Evolutionary conservation across 2,888 invertebrate species (phyloP), one percentile per base, ranked within the genome.

Genomic region (Stegana nigrithorax): DNA sequence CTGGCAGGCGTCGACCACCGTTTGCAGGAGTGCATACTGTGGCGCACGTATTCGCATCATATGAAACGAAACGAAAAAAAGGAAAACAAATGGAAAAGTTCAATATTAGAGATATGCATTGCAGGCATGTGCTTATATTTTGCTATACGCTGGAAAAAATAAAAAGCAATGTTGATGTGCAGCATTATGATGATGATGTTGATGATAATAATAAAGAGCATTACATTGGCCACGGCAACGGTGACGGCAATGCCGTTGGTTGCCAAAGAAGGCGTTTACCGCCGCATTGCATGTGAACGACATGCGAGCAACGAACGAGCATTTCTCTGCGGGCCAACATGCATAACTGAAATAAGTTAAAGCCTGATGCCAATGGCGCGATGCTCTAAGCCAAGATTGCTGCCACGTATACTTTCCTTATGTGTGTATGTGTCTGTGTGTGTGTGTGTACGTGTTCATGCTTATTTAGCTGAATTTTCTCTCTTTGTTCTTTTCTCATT

Each of bases 1-100:
- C 87, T 97, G 95, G 87, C 98, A 98, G 57, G 94, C 91, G 81
- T 95, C 95, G 72, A 96, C 93, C 78, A 97, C 94, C 60, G 94
- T 94, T 94, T 97, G 96, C 85, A 96, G 91, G 88, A 94, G 89
- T 78, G 93, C 92, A 87, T 94, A 94, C 94, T 94, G 87, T 72
- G 81, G n/a, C n/a, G n/a, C n/a, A n/a, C n/a, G n/a, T n/a, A n/a
- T n/a, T n/a, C n/a, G n/a, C n/a, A n/a, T n/a, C n/a, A n/a, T n/a
- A n/a, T n/a, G n/a, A 72, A 56, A 23, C 59, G 36, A 68, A 62
- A 36, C 64, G 59, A 68, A 64, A 66, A 57, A 68, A 57, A 66
- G 21, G 17, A 27, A 53, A 17, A 19, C 14, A 3, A 42, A 45
- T 14, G 5, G 21, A 45, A 36, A 36, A 36, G 44, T 44, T 44